Evolutionary conservation across 2,888 invertebrate genomes (phyloP), one percentile per base, ranked within the genome.

Genomic region (Harpalus rubripes): DNA sequence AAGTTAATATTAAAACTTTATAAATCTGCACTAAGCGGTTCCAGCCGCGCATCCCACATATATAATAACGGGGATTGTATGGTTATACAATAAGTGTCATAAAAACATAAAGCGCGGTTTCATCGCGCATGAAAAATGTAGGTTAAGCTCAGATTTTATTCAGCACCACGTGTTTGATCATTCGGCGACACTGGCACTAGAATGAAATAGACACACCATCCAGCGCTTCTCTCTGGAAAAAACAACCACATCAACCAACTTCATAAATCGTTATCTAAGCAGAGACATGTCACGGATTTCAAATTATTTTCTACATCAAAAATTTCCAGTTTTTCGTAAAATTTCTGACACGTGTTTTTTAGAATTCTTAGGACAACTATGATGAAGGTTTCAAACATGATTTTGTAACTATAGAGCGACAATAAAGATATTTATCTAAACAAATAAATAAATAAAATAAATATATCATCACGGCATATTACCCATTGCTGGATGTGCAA

Each of bases 1-100:
- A 59, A 83, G 83, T 76, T 74, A 74, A 83, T 83, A 83, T 83
- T 83, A 83, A 83, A 83, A 83, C 74, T 83, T 83, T 83, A 74
- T 83, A 83, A 83, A 83, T 83, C 83, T 83, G 59, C 26, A 59
- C 59, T 83, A 83, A 83, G 74, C 83, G 74, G 56, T 81, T 58
- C 39, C 58, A 44, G 32, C 32, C 32, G 80, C 41, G 39, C 16
- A 59, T 22, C 63, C 63, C 63, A 63, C 63, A 63, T 63, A 82
- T 82, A 82, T 56, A 82, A 74, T 82, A 68, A 68, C 68, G 39
- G 41, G 15, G 68, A 68, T 59, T 82, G 58, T 82, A 82, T 82
- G 82, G 58, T 82, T 82, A 82, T 72, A 82, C 72, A 82, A 82
- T 82, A 82, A 74, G 82, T 74, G 82, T 82, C 72, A 68, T 81